Percentiles rank a stretch among this genome's conserved stretches.
These are phyloP conservation scores for Acanthis flammea DNA, from an alignment of 2,797 vertebrate genomes.

Conservation along the genomic window DNA sequence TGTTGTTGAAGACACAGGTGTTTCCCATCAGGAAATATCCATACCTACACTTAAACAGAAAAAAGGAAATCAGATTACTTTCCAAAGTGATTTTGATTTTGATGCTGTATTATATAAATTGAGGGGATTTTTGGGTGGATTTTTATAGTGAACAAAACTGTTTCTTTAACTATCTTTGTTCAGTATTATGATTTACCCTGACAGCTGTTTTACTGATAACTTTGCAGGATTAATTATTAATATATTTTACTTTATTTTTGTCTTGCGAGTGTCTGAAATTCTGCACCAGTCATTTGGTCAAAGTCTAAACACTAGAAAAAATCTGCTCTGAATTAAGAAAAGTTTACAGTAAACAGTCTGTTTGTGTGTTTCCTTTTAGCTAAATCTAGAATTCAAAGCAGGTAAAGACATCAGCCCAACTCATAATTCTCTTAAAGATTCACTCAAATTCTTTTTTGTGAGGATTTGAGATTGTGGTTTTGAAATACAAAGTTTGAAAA, in stretches of 20 bases:
- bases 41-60: background rate
- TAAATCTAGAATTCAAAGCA: background rate
- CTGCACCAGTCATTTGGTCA: background rate
- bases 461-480: background rate
- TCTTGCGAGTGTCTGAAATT: background rate
- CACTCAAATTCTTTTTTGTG: background rate
- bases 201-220: conserved; percentile 27
- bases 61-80: background rate
- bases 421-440: background rate
- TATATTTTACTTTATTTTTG: conserved; percentile 36
- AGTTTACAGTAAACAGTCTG: background rate
- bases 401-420: background rate
- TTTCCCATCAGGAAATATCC: background rate
- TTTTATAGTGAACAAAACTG: conserved; percentile 6
- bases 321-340: background rate
- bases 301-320: background rate
- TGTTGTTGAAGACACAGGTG: background rate
- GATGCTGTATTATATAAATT: background rate
- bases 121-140: background rate
- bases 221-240: conserved; percentile 49
- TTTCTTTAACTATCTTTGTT: conserved; percentile 39
- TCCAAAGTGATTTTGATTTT: conserved; percentile 21
- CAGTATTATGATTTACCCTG: background rate
- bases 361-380: background rate
- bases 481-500: background rate